Evolutionary conservation across 2,888 invertebrate species (phyloP), one percentile per base, ranked within the genome.

Genomic region (Melitaea athalia): DNA sequence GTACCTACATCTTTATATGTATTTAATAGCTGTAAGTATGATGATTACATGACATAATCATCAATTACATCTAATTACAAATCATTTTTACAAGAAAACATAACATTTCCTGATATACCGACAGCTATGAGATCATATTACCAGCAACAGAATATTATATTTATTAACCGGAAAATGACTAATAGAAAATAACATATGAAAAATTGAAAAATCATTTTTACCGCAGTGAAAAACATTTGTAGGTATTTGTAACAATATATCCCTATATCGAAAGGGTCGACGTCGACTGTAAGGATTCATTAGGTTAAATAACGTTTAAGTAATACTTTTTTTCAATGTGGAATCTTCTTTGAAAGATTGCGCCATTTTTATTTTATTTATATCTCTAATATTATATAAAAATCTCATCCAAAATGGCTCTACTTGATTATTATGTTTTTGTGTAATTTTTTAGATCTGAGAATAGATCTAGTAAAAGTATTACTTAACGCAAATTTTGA

Each of bases 81-180:
- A 33, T 33, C 31, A 0, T 50, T 62, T 65, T 63, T 50, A 59
- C 43, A 33, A 24, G 17, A 68, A 43, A 59, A 43, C 45, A 15
- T 31, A 63, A 65, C 55, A 53, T 69, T 65, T 62, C 64, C 60
- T 57, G 64, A 64, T 68, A 61, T 14, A 12, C 14, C 14, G 17
- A 14, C 31, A 52, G 14, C 55, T 61, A 65, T 69, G 65, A 66
- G 62, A 66, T 69, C 66, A 69, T 64, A 50, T 49, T 66, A 63
- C 65, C 45, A 53, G 53, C 66, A 61, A 69, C n/a, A 17, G 33
- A 50, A 33, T 62, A 57, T 65, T 62, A 70, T 45, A 63, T 63
- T 64, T 64, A 59, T 49, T 75, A 53, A 7, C 52, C 60, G 42
- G 59, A 59, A 64, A 64, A 59, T 49, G 49, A 59, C 50, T 55